Conservation (phyloP, 2,113 vertebrate species). For the Phrynocephalus versicolor region DNA sequence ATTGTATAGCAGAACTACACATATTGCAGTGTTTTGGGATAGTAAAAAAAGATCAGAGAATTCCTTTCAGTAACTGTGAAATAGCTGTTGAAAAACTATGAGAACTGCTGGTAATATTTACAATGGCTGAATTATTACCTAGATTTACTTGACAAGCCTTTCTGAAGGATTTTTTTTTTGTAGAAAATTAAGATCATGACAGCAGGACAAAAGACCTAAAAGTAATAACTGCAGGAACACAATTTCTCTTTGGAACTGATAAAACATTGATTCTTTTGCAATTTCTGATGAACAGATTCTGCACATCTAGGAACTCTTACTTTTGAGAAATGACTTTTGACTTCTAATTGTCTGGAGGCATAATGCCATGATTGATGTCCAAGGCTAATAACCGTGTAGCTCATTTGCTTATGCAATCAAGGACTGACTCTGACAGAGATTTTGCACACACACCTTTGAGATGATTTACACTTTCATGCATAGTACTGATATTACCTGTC, state of each 20-base stretch:
- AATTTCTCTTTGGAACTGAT: neutral
- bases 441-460: neutral
- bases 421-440: neutral
- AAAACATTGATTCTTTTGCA: neutral
- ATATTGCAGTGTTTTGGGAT: neutral
- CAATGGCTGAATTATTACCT: neutral
- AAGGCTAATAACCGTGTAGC: neutral
- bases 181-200: slow-evolving; percentile 13
- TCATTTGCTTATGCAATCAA: neutral
- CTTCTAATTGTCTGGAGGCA: neutral
- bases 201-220: neutral
- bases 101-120: neutral
- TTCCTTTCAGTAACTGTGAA: slow-evolving; percentile 21
- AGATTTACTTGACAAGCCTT: neutral
- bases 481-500: neutral
- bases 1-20: neutral
- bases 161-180: too few relatives aligned
- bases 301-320: neutral
- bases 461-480: neutral
- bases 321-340: neutral
- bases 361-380: neutral
- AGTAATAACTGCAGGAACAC: neutral
- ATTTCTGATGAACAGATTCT: neutral
- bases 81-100: neutral
- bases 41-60: neutral